Evolutionary conservation across 2,797 vertebrate species (phyloP).

Genomic region (Neosalanx taihuensis): DNA sequence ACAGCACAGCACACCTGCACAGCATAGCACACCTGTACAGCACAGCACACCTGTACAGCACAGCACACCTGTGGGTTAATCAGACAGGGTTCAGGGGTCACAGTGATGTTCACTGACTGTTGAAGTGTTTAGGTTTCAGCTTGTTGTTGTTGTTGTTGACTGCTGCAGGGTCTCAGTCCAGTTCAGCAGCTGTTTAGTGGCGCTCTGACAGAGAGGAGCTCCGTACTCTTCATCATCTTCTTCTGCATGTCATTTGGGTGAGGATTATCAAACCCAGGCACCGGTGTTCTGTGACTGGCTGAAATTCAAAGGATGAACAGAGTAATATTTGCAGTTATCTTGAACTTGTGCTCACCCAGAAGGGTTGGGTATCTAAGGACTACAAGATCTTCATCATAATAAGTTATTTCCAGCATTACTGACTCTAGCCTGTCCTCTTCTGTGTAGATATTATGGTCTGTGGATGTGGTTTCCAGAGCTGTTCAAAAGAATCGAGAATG

Average conservation of each 20-base stretch:
- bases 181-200: conserved; percentile 61
- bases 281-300: background rate
- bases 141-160: background rate
- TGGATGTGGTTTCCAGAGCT: conserved; percentile 83
- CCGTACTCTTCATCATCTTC: conserved; percentile 68
- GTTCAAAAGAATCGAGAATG: conserved; percentile 60
- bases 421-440: background rate
- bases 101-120: background rate
- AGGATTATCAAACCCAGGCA: conserved; percentile 23
- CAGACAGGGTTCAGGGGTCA: background rate
- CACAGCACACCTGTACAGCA: no score
- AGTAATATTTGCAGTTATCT: no score
- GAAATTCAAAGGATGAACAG: background rate
- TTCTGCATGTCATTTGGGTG: conserved; percentile 79
- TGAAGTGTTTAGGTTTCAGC: background rate
- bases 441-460: conserved; percentile 73
- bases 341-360: no score
- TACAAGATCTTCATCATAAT: no score
- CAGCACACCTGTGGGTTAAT: background rate
- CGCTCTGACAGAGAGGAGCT: conserved; percentile 58
- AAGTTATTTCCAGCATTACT: no score
- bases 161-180: conserved; percentile 56
- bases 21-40: background rate
- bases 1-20: background rate
- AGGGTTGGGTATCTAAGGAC: no score